Evolutionary conservation across 2,113 vertebrate species (phyloP).

Genomic region (Origma solitaria): DNA sequence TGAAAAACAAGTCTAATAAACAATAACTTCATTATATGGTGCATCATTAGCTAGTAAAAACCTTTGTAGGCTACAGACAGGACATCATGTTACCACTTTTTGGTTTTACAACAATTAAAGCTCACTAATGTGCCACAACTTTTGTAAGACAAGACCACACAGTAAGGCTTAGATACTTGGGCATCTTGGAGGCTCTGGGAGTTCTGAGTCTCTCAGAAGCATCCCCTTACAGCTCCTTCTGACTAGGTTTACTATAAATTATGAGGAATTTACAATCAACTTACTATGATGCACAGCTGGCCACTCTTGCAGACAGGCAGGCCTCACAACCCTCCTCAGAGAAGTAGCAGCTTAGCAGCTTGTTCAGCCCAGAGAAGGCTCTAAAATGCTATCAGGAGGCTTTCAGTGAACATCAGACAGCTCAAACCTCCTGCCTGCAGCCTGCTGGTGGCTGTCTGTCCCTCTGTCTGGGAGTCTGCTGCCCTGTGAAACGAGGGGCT

Average conservation of each 20-base stretch:
- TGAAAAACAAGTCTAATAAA: background rate
- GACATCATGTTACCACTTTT: background rate
- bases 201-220: background rate
- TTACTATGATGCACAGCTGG: background rate
- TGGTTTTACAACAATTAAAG: background rate
- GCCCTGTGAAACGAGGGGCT: fast-evolving
- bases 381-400: background rate
- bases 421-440: background rate
- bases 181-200: background rate
- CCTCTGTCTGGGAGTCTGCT: background rate
- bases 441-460: background rate
- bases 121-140: background rate
- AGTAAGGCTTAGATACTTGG: background rate
- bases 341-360: background rate
- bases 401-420: background rate
- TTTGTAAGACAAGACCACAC: background rate
- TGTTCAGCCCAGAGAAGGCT: background rate
- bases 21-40: background rate
- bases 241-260: background rate
- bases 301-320: background rate
- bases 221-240: background rate
- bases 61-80: background rate
- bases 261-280: background rate
- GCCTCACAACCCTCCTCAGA: background rate
- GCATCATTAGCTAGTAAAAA: background rate